A percentile compares a stretch with the other conserved stretches of the same genome.
Conservation (phyloP, 2,888 invertebrate species). For the Ophion slaviceki region DNA sequence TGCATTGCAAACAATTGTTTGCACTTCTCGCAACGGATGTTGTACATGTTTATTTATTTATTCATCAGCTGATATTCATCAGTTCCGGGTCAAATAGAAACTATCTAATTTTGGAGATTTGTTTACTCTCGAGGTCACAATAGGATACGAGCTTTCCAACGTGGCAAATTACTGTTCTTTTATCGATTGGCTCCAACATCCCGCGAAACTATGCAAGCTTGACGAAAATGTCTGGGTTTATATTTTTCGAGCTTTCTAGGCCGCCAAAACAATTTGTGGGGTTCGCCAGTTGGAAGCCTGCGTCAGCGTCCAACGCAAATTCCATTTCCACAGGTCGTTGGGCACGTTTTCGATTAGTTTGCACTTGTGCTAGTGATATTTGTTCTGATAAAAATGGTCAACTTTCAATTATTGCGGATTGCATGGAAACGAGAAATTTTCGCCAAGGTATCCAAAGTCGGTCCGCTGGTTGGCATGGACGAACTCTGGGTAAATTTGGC, state of each 20-base stretch:
- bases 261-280: neutral
- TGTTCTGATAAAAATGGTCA: conserved; percentile 8
- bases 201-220: conserved; percentile 27
- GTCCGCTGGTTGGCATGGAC: conserved; percentile 45
- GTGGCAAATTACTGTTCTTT: conserved; percentile 23
- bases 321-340: conserved; percentile 47
- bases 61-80: no score
- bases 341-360: conserved; percentile 67
- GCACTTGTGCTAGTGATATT: conserved; percentile 22
- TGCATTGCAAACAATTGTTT: no score
- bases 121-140: no score
- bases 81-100: no score
- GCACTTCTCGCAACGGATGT: no score
- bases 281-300: conserved; percentile 64
- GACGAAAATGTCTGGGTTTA: conserved; percentile 1
- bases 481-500: conserved; percentile 54
- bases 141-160: no score
- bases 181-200: conserved; percentile 15
- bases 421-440: conserved; percentile 26
- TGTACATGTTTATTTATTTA: no score
- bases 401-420: neutral
- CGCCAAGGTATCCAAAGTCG: conserved; percentile 44
- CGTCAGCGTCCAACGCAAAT: conserved; percentile 71
- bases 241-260: conserved; percentile 41
- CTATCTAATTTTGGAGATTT: no score